These are phyloP conservation scores for Corythoichthys intestinalis DNA, from an alignment of 2,113 vertebrate species.

Conservation along the genomic window DNA sequence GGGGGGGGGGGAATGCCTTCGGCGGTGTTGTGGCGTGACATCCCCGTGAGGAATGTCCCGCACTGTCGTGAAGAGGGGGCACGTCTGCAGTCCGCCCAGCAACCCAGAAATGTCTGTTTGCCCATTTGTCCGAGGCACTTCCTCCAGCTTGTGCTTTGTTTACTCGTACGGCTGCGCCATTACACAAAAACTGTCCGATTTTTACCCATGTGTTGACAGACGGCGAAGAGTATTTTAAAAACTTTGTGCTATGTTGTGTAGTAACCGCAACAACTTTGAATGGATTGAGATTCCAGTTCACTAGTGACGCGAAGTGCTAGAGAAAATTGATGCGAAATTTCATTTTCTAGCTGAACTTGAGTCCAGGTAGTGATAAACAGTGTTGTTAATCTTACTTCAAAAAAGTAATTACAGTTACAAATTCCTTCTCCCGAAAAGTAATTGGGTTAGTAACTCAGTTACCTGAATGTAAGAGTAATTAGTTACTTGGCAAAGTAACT, in stretches of 20 bases:
- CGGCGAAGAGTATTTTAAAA: background rate
- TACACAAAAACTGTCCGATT: background rate
- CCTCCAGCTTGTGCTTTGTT: background rate
- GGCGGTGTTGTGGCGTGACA: conserved; percentile 47
- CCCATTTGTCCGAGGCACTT: conserved; percentile 6
- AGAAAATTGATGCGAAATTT: background rate
- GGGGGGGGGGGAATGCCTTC: conserved; percentile 8
- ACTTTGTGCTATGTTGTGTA: background rate
- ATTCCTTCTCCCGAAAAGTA: too few relatives aligned
- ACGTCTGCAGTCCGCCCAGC: conserved; percentile 14
- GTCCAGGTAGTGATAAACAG: too few relatives aligned
- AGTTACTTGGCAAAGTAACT: too few relatives aligned
- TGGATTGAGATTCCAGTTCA: background rate
- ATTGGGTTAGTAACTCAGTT: too few relatives aligned
- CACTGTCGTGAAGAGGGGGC: conserved; percentile 29
- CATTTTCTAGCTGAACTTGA: too few relatives aligned
- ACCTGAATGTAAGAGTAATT: too few relatives aligned
- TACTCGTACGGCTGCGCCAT: background rate
- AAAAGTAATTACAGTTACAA: too few relatives aligned
- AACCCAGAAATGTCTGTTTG: conserved; percentile 24
- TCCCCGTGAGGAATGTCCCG: conserved; percentile 58
- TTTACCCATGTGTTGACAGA: background rate
- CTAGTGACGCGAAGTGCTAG: background rate
- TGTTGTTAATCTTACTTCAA: too few relatives aligned
- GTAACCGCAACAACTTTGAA: background rate